These are phyloP conservation scores for Rhynchophorus ferrugineus DNA, from an alignment of 1,140 invertebrate species.

Conservation along the genomic window DNA sequence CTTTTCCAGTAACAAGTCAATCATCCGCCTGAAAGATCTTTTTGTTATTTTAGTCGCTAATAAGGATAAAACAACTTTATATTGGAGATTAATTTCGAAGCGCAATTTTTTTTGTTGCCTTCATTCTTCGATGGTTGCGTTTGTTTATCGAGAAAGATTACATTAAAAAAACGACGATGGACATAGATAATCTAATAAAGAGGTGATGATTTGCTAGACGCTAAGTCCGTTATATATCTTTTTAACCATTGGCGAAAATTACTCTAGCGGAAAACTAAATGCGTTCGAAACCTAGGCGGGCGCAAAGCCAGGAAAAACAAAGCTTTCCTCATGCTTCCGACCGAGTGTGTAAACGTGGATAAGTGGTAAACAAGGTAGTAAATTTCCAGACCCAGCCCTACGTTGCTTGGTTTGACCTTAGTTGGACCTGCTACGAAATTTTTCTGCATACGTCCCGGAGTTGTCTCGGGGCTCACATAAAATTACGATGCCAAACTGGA, in stretches of 20 bases:
- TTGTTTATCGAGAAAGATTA: too few relatives aligned
- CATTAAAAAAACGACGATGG: too few relatives aligned
- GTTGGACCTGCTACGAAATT: slow-evolving; percentile 7
- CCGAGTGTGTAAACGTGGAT: slow-evolving; percentile 42
- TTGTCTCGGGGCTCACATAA: too few relatives aligned
- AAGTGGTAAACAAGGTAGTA: slow-evolving; percentile 44
- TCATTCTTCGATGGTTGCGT: too few relatives aligned
- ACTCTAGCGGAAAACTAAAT: slow-evolving; percentile 1
- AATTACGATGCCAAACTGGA: too few relatives aligned
- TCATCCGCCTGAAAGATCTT: not conserved
- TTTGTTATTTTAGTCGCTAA: not conserved
- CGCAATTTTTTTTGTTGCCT: too few relatives aligned
- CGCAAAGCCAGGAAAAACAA: slow-evolving; percentile 38
- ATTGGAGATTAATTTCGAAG: too few relatives aligned
- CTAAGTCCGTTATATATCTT: too few relatives aligned
- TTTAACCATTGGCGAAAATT: not conserved
- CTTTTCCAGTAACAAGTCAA: not conserved
- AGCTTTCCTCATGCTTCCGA: slow-evolving; percentile 30
- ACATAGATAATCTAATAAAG: too few relatives aligned
- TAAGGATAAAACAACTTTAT: not conserved
- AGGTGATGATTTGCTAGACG: too few relatives aligned
- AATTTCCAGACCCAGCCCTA: slow-evolving; percentile 34
- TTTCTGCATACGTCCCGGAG: not conserved
- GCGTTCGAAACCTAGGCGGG: slow-evolving; percentile 21
- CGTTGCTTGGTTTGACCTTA: slow-evolving; percentile 3